Conservation (phyloP, 2,797 vertebrate genomes). For the Silurus lanzhouensis region DNA sequence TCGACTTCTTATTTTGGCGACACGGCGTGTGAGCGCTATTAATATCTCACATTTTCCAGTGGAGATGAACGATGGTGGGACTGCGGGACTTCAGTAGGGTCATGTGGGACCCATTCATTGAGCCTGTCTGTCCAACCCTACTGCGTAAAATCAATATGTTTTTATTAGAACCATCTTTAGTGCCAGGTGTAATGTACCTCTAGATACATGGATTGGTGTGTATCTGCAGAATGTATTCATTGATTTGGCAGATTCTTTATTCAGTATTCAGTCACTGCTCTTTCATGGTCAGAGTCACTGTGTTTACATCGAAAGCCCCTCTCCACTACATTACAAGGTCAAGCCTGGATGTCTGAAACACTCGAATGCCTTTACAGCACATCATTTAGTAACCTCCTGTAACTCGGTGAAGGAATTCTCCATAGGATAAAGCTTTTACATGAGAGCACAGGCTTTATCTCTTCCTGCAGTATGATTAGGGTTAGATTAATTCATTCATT, state of each 20-base stretch:
- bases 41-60: slow-evolving; percentile 65
- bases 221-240: not conserved
- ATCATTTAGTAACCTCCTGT: not conserved
- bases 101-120: slow-evolving; percentile 1
- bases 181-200: not conserved
- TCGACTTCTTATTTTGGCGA: slow-evolving; percentile 73
- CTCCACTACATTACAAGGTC: not conserved
- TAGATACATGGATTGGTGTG: not conserved
- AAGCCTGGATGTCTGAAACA: not conserved
- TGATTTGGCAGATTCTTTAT: not conserved
- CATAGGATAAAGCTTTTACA: not conserved
- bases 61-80: not conserved
- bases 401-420: not conserved
- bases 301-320: not conserved
- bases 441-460: not conserved
- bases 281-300: not conserved
- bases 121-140: not conserved
- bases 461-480: not conserved
- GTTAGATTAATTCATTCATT: not conserved
- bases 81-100: slow-evolving; percentile 13
- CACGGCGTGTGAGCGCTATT: slow-evolving; percentile 67
- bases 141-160: slow-evolving; percentile 1
- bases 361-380: not conserved
- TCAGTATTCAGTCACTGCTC: not conserved
- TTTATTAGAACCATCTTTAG: not conserved